Evolutionary conservation across 1,140 invertebrate species (phyloP).

Genomic region (Zaprionus ornatus): DNA sequence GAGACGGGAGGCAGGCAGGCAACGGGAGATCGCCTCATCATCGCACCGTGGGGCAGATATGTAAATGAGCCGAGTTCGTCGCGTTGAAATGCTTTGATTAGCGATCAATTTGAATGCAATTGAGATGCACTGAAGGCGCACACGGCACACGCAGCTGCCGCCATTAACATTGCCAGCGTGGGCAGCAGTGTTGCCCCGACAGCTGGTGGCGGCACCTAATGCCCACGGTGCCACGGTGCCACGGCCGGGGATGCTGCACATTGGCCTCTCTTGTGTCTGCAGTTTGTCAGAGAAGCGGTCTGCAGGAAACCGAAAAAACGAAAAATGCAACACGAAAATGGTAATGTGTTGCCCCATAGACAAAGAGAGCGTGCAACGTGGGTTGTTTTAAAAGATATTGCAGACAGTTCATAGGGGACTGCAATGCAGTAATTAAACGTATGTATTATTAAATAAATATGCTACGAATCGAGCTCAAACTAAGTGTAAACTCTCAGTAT

Average conservation of each 20-base stretch:
- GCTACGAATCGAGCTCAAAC: no score
- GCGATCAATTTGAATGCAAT: slow-evolving; percentile 78
- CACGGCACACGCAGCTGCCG: slow-evolving; percentile 21
- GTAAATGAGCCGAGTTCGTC: slow-evolving; percentile 55
- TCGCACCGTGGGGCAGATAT: slow-evolving; percentile 66
- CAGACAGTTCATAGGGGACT: neutral
- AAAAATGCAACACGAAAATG: slow-evolving; percentile 59
- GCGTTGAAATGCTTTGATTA: slow-evolving; percentile 62
- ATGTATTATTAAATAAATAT: neutral
- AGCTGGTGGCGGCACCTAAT: slow-evolving; percentile 23
- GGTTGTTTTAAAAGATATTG: slow-evolving; percentile 25
- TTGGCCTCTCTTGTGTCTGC: slow-evolving; percentile 59
- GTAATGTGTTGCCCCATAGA: slow-evolving; percentile 66
- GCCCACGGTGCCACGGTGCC: slow-evolving; percentile 40
- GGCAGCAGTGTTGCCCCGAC: slow-evolving; percentile 27
- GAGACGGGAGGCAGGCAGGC: neutral
- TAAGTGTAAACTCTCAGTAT: no score
- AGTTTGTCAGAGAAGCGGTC: slow-evolving; percentile 67
- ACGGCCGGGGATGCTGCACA: slow-evolving; percentile 56
- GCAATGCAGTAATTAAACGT: neutral
- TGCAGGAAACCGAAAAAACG: slow-evolving; percentile 48
- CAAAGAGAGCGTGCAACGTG: slow-evolving; percentile 30
- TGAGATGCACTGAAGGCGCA: slow-evolving; percentile 27
- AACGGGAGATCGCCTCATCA: slow-evolving; percentile 40
- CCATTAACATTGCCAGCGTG: slow-evolving; percentile 31